Evolutionary conservation across 2,888 invertebrate species (phyloP), one percentile per base, ranked within the genome.

Genomic region (Ophioninae sp.): DNA sequence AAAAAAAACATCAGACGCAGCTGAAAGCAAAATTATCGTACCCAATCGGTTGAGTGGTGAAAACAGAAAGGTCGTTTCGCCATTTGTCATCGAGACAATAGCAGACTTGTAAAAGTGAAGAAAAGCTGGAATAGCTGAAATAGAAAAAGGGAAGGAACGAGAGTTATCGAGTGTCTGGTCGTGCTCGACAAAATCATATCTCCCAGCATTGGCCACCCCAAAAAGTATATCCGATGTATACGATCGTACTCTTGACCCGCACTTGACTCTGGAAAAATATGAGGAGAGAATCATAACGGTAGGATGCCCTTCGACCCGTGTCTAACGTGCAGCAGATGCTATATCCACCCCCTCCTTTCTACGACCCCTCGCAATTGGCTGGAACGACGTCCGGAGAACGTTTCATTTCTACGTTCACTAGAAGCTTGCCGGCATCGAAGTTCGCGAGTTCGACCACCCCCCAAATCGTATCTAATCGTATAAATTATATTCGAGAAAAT

Each of bases 251-350:
- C 81, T 84, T 84, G 84, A 84, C 84, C 84, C 84, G 84, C 84
- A 84, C 84, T 84, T 84, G 84, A 84, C 84, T 84, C 79, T 41
- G 71, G 79, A 79, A 84, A 82, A 84, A 84, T 84, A 84, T 84
- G 79, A 79, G 81, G 81, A 82, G 81, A 82, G 68, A 71, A 81
- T 81, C 76, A 79, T 82, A 82, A 84, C 73, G 73, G 76, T 79
- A 61, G 65, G 87, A 90, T 93, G 92, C 91, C 91, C 92, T 90
- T 83, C 91, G 93, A 93, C 90, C 93, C 93, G 93, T 93, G 89
- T 91, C 93, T 93, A 93, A 93, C 91, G 89, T 87, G 91, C 85
- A 92, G 92, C 93, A 93, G 93, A 93, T 93, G 93, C 93, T 91
- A 91, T 91, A 90, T 91, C 88, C 89, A 75, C 59, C 68, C 22